Conservation (phyloP, 2,113 vertebrate genomes). For the Podiceps cristatus region DNA sequence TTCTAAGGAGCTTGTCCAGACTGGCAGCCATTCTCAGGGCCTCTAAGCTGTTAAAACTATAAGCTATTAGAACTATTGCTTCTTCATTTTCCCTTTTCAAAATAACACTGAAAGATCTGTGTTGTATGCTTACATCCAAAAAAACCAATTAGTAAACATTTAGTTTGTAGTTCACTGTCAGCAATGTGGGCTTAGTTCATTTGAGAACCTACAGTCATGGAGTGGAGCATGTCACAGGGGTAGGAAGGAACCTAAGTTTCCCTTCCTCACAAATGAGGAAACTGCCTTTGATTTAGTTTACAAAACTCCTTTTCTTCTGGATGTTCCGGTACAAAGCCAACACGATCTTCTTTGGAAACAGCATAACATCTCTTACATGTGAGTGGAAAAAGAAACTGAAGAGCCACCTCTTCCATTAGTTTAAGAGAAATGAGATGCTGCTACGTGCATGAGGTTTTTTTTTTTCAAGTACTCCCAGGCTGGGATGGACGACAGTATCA, state of each 20-base stretch:
- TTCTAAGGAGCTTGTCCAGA: slow-evolving; percentile 40
- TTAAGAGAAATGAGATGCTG: neutral
- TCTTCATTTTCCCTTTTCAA: slow-evolving; percentile 25
- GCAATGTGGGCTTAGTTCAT: neutral
- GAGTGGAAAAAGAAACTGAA: neutral
- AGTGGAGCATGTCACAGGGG: neutral
- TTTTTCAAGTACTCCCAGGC: neutral
- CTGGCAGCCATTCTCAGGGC: slow-evolving; percentile 69
- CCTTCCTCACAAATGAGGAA: neutral
- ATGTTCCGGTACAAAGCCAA: neutral
- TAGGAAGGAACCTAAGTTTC: neutral
- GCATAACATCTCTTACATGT: neutral
- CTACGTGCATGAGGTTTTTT: rapidly evolving
- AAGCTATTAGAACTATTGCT: neutral
- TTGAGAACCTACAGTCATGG: neutral
- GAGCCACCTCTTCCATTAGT: neutral
- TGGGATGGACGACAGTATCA: neutral
- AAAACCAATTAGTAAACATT: neutral
- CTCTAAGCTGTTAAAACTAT: neutral
- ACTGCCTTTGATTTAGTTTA: neutral
- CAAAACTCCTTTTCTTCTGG: neutral
- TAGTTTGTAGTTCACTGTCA: neutral
- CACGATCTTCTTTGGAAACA: neutral
- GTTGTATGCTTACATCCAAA: neutral
- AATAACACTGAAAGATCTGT: neutral